These are phyloP conservation scores for Drosophila pectinifera DNA, from an alignment of 1,140 invertebrate genomes.

Conservation along the genomic window DNA sequence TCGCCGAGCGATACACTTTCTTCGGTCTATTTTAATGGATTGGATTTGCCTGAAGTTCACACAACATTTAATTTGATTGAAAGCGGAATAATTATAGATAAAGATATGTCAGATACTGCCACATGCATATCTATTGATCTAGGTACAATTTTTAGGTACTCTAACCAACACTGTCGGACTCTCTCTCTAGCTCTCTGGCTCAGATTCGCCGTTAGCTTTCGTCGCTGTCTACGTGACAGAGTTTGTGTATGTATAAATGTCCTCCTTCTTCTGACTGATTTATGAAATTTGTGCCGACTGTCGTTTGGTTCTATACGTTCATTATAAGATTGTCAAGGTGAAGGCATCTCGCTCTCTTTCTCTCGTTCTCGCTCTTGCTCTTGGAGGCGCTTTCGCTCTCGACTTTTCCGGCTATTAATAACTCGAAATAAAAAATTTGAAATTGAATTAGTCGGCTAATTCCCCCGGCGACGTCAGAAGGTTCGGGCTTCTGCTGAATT, in stretches of 20 bases:
- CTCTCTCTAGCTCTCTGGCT: neutral
- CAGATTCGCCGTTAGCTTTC: conserved; percentile 12
- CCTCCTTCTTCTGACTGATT: conserved; percentile 52
- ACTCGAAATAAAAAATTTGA: conserved; percentile 35
- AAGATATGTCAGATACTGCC: too few species aligned
- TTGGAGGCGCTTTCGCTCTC: conserved; percentile 6
- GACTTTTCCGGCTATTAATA: conserved; percentile 31
- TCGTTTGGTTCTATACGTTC: conserved; percentile 44
- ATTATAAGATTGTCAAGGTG: conserved; percentile 55
- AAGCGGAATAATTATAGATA: too few species aligned
- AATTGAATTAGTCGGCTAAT: conserved; percentile 44
- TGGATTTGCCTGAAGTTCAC: too few species aligned
- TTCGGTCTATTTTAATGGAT: too few species aligned
- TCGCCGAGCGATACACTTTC: too few species aligned
- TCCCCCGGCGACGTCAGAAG: conserved; percentile 32
- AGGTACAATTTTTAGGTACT: conserved; percentile 1
- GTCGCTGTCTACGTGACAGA: conserved; percentile 44
- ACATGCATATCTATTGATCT: neutral
- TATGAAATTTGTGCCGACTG: conserved; percentile 48
- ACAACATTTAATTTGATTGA: too few species aligned
- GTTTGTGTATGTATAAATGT: conserved; percentile 40
- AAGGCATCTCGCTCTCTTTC: conserved; percentile 28
- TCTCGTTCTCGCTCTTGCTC: neutral
- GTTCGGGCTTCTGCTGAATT: conserved; percentile 7
- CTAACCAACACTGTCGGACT: neutral